Base-by-base conservation (phyloP, 2,797 vertebrate species). In the Cuculus canorus region DNA sequence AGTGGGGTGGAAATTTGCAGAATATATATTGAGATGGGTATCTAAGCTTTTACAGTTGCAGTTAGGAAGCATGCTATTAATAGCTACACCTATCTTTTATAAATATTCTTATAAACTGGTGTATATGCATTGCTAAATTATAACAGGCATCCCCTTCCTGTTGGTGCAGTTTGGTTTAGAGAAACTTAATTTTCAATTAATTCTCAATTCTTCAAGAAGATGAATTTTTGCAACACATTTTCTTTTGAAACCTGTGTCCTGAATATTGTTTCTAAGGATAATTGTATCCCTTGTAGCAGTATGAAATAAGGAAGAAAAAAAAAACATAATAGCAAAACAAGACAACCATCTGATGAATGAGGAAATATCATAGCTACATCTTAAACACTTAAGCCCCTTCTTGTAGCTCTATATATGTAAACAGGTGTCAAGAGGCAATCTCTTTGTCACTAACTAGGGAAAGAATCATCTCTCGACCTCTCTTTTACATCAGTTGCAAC, bases 401-500 rank as follows among this genome's bases (percentile, higher is more conserved):
- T 72, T 59, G 32, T 59, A 18, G 5, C 22, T 68, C 8, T 60
- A 14, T 37, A 23, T 22, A 32, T 19, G 37, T 23, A 82, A 53
- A 47, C 27, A 59, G 13, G 5, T 77, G 18, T 59, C 37, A 45
- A 32, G n/a, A 86, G 33, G 13, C 47, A 60, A 30, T n/a, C 7
- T 86, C 7, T 77, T 48, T 73, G 32, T 39, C 21, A 33, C 10
- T n/a, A 43, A 1, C 8, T 50, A 28, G 11, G 17, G 18, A 23
- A 48, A 63, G 17, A 81, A 39, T 23, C 0, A 0, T 41, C n/a
- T 33, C 33, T 71, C 2, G 1, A 30, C 25, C 14, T 50, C 32
- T 78, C 52, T 72, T 83, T 88, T 30, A 24, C 8, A 56, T 32
- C 22, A 24, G 7, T 43, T 73, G 33, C 45, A 64, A 57, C 8